Base-by-base conservation (phyloP, 1,140 invertebrate species). In the Drosophila mauritiana region DNA sequence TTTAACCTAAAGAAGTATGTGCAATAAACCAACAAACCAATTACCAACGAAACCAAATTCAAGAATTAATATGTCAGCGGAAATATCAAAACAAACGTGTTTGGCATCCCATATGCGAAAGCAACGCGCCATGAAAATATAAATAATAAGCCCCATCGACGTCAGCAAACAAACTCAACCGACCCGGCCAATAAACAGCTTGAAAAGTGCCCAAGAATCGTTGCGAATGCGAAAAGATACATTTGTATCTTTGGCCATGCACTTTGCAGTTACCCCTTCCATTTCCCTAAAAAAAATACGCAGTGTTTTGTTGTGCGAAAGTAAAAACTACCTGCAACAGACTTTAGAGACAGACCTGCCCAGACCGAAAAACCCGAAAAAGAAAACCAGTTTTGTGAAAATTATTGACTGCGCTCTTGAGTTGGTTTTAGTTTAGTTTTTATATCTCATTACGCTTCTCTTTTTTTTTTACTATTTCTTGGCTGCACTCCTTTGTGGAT, bases 271-370 rank as follows among this genome's bases (percentile, higher is more conserved):
- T 74, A n/a, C 7, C 25, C 59, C 12, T 15, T n/a, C 45, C 13
- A 27, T 8, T 48, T 15, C 40, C 27, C 13, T 10, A 10, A 12
- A 36, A 54, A 45, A 45, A 45, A 45, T 20, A 68, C 64, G 27
- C 64, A 64, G 63, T 57, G 55, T 80, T 80, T 55, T 75, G 64
- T 80, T 75, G 85, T 80, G 85, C 84, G 84, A 89, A 89, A 89
- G 85, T 89, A 89, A 89, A 89, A 90, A 89, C 84, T 89, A 89
- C 84, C 84, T 90, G 84, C 84, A 90, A 72, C 64, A 67, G 45
- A 65, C 55, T 62, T 72, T 52, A 62, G 74, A 82, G 75, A 82
- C 63, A 82, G 75, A 82, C 63, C 63, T 56, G 51, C 57, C 53
- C 43, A 59, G 51, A 69, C 40, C 42, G 34, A 69, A 70, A 70